Base-by-base conservation (phyloP, 2,797 vertebrate species). In the Neoniphon sammara region DNA sequence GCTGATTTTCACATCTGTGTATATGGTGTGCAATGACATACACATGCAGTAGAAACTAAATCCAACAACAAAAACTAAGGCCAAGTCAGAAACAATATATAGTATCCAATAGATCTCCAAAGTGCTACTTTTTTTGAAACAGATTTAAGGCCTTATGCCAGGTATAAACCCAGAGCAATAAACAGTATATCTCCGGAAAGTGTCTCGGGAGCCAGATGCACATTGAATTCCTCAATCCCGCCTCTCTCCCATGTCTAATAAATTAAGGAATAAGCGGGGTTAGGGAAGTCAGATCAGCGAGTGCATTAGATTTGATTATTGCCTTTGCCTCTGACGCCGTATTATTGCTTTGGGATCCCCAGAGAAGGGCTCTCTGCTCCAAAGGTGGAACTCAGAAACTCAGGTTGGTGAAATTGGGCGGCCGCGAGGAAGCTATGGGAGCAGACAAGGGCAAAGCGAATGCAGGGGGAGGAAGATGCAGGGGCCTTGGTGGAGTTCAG, bases 291-390 rank as follows among this genome's bases (percentile, higher is more conserved):
- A 91, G 87, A 89, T 91, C 87, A 81, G 76, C 63, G 61, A 78
- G 84, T 75, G 84, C 89, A 84, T 91, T 88, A 89, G 87, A 93
- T 93, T 89, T 92, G 92, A 94, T 94, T 93, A 93, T 89, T 90
- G 86, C 80, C 80, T 85, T 91, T 91, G 85, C 91, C 90, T 93
- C 86, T 70, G 80, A 86, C n/a, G 76, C 80, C 79, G 86, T 83
- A 81, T 93, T 94, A 94, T 94, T 94, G 92, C 92, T 91, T 91
- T 87, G 75, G 79, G 80, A 85, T 90, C 92, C 92, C 89, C 15
- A 55, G 91, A 88, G 91, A 87, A 80, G 68, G 27, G 57, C 80
- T 78, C 62, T 83, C 60, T 70, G 74, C 84, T 70, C 85, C 58
- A 57, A 77, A 87, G 81, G 84, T 83, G 87, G 69, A 87, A 80